A percentile compares a stretch with the other conserved stretches of the same genome.
Evolutionary conservation across 2,113 vertebrate species (phyloP).

Genomic region (Cheilinus undulatus): DNA sequence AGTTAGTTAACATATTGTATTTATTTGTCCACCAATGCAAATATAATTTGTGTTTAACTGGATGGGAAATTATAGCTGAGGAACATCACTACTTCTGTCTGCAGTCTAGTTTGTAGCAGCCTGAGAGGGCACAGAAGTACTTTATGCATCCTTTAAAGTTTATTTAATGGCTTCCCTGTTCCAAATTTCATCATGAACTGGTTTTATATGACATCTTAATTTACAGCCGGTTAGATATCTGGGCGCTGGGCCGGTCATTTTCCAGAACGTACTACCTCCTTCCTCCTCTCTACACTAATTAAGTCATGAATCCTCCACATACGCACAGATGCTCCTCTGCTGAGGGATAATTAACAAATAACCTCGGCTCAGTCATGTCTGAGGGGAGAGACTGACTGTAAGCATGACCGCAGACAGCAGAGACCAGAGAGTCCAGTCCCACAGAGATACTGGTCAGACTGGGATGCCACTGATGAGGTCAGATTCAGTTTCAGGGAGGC

Average conservation of each 20-base stretch:
- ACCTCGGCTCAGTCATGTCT: neutral
- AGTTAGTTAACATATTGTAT: no score
- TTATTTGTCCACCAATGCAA: no score
- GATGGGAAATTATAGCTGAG: no score
- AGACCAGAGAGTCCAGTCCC: neutral
- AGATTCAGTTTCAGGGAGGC: neutral
- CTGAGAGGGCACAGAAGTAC: no score
- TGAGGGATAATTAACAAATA: constrained; percentile 1
- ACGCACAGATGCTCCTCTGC: neutral
- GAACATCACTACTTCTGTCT: no score
- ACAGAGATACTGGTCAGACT: neutral
- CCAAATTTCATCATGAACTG: no score
- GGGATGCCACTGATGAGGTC: neutral
- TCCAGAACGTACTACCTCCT: neutral
- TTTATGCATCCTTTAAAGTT: no score
- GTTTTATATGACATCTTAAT: neutral
- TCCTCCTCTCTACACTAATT: neutral
- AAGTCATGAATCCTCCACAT: neutral
- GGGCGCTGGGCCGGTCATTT: neutral
- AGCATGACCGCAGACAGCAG: neutral
- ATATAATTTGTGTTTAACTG: no score
- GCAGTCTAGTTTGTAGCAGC: no score
- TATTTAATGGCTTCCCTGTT: no score
- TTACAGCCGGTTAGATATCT: neutral
- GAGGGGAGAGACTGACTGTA: neutral